A percentile compares a stretch with the other conserved stretches of the same genome.
Conservation (phyloP, 2,888 invertebrate genomes). For the Archips crataeganus region DNA sequence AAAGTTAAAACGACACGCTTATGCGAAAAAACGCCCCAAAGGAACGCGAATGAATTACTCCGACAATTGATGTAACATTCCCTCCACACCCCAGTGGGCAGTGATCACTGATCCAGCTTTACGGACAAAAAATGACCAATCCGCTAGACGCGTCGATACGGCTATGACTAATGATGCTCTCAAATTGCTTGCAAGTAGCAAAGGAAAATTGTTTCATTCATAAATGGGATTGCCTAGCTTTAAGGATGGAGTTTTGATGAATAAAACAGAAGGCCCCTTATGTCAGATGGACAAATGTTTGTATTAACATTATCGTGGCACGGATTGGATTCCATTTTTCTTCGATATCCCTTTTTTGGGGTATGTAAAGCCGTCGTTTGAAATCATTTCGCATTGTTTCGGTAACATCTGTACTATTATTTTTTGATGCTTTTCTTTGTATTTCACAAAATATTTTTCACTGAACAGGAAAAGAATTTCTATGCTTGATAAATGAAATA, state of each 20-base stretch:
- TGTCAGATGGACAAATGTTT: constrained; percentile 64
- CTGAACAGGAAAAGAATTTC: background rate
- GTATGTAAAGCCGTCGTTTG: constrained; percentile 33
- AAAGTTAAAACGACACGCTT: constrained; percentile 20
- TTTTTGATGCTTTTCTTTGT: constrained; percentile 7
- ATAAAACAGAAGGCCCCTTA: constrained; percentile 73
- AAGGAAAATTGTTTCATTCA: constrained; percentile 85
- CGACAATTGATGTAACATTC: constrained; percentile 34
- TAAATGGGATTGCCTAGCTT: constrained; percentile 78
- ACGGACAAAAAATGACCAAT: constrained; percentile 79
- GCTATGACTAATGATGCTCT: constrained; percentile 79
- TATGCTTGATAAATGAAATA: background rate
- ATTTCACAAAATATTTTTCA: background rate
- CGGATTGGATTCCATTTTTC: constrained; percentile 41
- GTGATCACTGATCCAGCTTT: constrained; percentile 61
- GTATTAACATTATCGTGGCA: constrained; percentile 54
- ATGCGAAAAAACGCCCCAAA: constrained; percentile 23
- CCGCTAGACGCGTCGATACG: constrained; percentile 74
- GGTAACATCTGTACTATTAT: constrained; percentile 27
- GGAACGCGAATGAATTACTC: constrained; percentile 28
- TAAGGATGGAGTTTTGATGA: constrained; percentile 73
- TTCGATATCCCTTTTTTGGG: constrained; percentile 38
- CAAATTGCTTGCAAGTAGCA: constrained; percentile 80
- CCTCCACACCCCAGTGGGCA: constrained; percentile 63
- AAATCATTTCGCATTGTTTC: constrained; percentile 36